These are phyloP conservation scores for Gadopsis bispinosus DNA, from an alignment of 2,797 vertebrate genomes.

Conservation along the genomic window DNA sequence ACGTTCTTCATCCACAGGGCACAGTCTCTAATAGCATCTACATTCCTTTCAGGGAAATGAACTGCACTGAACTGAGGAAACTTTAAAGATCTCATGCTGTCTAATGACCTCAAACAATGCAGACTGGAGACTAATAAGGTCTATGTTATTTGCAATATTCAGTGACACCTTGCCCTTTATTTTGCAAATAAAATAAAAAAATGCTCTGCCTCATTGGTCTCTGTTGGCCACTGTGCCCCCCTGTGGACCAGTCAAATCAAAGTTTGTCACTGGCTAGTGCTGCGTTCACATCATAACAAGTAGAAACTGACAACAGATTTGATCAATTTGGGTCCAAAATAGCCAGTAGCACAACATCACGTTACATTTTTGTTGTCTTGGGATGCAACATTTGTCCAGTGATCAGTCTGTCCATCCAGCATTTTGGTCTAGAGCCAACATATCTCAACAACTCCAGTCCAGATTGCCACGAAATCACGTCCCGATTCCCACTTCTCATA, in stretches of 20 bases:
- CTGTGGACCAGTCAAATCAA: background rate
- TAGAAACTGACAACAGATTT: background rate
- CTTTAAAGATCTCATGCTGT: conserved; percentile 6
- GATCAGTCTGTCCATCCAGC: background rate
- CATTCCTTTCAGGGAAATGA: background rate
- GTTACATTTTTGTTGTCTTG: too few species aligned
- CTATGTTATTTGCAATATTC: background rate
- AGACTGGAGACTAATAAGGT: background rate
- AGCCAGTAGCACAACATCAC: background rate
- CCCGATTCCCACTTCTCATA: too few species aligned
- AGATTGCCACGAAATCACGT: background rate
- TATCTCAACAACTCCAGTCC: background rate
- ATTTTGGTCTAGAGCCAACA: background rate
- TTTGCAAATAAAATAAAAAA: background rate
- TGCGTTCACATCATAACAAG: background rate
- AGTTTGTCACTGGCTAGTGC: background rate
- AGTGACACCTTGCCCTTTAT: background rate
- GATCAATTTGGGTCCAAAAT: background rate
- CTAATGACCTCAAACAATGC: background rate
- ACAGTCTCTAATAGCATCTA: background rate
- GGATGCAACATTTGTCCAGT: background rate
- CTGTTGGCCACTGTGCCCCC: background rate
- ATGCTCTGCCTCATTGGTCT: too few species aligned
- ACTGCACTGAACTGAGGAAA: background rate
- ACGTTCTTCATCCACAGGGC: background rate